A percentile compares a stretch with the other conserved stretches of the same genome.
phyloP scores from a whole-genome alignment of 2,797 vertebrate species.

The Oreochromis mossambicus region DNA sequence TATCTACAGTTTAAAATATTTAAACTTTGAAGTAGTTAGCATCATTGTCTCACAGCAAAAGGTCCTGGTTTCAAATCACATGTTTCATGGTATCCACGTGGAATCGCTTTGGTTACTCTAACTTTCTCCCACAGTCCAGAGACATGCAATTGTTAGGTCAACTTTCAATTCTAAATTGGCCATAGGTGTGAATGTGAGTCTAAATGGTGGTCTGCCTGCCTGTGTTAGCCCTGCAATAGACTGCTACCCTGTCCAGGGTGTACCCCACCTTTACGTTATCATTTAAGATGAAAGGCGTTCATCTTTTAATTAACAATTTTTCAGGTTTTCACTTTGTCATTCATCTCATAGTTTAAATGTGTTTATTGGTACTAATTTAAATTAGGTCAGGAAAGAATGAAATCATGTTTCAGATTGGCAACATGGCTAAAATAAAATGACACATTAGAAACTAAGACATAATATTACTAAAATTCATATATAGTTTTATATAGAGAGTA shows the following conservation, averaged over 20 bases:
- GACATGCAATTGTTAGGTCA: not conserved
- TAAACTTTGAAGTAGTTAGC: not conserved
- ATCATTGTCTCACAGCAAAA: not conserved
- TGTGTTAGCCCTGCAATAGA: not conserved
- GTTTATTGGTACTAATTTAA: not conserved
- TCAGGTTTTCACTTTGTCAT: not conserved
- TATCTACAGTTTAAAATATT: not conserved
- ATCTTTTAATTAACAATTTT: too few species aligned
- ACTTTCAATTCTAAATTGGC: not conserved
- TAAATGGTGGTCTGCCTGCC: not conserved
- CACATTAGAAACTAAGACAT: not conserved
- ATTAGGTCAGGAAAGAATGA: not conserved
- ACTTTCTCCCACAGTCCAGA: not conserved
- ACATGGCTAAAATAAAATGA: not conserved
- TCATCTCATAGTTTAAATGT: not conserved
- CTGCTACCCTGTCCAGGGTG: not conserved
- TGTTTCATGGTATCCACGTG: not conserved
- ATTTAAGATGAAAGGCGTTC: too few species aligned
- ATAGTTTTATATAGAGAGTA: not conserved
- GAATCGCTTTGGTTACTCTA: not conserved
- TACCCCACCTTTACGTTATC: too few species aligned
- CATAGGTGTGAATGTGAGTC: not conserved
- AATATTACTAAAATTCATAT: not conserved
- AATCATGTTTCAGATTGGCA: not conserved
- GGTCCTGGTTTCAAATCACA: not conserved